These are phyloP conservation scores for Mormyrus hasselquistii DNA, from an alignment of 2,797 vertebrate species.

Conservation along the genomic window DNA sequence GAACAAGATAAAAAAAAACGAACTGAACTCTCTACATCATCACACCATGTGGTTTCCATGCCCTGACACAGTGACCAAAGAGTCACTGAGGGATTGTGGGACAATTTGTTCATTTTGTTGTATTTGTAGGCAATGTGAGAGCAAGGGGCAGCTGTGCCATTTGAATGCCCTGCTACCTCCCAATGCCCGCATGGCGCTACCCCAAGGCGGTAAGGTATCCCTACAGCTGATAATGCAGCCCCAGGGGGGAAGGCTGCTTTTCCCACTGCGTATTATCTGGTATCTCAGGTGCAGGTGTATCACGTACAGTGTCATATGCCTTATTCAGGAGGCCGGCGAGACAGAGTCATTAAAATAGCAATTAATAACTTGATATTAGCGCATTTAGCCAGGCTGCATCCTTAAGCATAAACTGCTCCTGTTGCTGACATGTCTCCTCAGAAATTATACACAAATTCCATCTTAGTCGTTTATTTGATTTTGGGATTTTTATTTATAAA, in stretches of 20 bases:
- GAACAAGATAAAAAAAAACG: neutral
- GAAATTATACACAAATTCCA: neutral
- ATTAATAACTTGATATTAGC: neutral
- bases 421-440: neutral
- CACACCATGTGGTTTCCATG: neutral
- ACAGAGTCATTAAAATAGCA: neutral
- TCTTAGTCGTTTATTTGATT: neutral
- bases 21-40: neutral
- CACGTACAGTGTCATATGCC: neutral
- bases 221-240: neutral
- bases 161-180: neutral
- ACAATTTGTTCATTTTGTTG: neutral
- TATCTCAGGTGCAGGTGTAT: neutral
- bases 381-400: neutral
- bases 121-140: neutral
- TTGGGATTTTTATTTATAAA: neutral
- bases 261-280: neutral
- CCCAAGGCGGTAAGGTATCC: neutral
- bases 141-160: neutral
- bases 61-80: neutral
- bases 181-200: neutral
- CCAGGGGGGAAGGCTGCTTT: neutral
- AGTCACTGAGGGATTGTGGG: neutral
- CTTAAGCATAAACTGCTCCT: neutral
- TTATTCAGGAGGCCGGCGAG: neutral